Percentiles rank a stretch among this genome's conserved stretches.
Evolutionary conservation across 2,888 invertebrate genomes (phyloP).

Genomic region (Agapetus fuscipes): DNA sequence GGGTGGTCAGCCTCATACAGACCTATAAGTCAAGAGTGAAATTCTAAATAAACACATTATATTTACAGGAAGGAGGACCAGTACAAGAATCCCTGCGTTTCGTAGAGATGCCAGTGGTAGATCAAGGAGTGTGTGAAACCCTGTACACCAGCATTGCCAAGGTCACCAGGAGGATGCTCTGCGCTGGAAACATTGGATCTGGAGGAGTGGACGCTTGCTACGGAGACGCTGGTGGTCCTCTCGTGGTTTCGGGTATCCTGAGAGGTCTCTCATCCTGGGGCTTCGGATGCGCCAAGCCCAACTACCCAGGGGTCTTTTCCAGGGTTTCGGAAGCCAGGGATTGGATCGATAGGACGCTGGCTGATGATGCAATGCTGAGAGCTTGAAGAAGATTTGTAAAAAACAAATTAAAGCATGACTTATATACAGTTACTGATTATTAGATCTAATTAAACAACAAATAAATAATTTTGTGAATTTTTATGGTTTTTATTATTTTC

Average conservation of each 20-base stretch:
- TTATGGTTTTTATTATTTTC: too few relatives aligned
- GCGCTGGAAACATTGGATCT: constrained; percentile 32
- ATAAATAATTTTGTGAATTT: too few relatives aligned
- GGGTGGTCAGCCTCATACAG: too few relatives aligned
- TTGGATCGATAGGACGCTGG: constrained; percentile 30
- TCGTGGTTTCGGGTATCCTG: constrained; percentile 33
- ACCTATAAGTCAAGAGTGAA: too few relatives aligned
- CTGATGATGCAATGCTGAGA: neutral
- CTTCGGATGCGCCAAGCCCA: constrained; percentile 37
- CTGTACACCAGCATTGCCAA: constrained; percentile 16
- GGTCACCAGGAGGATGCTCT: constrained; percentile 34
- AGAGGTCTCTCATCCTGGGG: constrained; percentile 51
- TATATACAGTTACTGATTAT: neutral
- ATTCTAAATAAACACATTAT: too few relatives aligned
- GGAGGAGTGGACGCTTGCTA: constrained; percentile 39
- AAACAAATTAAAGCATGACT: too few relatives aligned
- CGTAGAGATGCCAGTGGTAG: neutral
- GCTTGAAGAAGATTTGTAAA: neutral
- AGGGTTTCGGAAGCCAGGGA: constrained; percentile 32
- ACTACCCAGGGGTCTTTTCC: constrained; percentile 46
- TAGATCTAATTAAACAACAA: neutral
- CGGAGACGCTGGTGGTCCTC: constrained; percentile 48
- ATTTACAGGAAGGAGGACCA: neutral
- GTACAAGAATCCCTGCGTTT: neutral
- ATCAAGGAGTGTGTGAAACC: neutral